Base-by-base conservation (phyloP, 2,113 vertebrate genomes). In the Epinephelus lanceolatus region DNA sequence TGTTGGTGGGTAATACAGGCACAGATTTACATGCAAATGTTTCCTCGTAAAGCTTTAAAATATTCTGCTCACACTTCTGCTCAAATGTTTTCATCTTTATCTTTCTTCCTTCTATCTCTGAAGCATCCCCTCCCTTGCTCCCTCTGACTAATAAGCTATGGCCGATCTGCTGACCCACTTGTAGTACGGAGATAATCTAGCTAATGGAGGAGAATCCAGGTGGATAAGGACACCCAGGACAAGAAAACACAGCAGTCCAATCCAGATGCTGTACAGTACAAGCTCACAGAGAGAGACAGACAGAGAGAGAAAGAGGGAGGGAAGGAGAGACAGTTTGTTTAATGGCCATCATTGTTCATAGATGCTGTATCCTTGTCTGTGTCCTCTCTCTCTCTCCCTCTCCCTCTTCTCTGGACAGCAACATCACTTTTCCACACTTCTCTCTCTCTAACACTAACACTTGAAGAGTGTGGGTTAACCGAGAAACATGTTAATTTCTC, bases 171-270 rank as follows among this genome's bases (percentile, higher is more conserved):
- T 91, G 85, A 90, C 81, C 92, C 37, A 56, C 73, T 86, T 83
- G 81, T 81, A 80, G 71, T 51, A 5, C 51, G 40, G 49, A 79
- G 47, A 91, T 88, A 83, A 91, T 93, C 73, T 81, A 70, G 69
- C 81, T 90, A 91, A 93, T 91, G 88, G 83, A 94, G 74, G 57
- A 77, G 77, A 78, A 49, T 59, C 49, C 76, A 66, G 45, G 69
- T 78, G 77, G 55, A 76, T 74, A 45, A 76, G 74, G 73, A 84
- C 77, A 55, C 57, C 55, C 70, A 14, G 75, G 76, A 77, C 55
- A 73, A 51, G 57, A 23, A 81, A 74, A 55, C 59, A 18, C 69
- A 79, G 62, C 45, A 21, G 78, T 17, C 51, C 33, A n/a, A 15
- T 21, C 17, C 45, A 65, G 53, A 52, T 33, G 30, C 30, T 60